Conservation (phyloP, 2,113 vertebrate genomes). For the Forbesichthys papilliferus region DNA sequence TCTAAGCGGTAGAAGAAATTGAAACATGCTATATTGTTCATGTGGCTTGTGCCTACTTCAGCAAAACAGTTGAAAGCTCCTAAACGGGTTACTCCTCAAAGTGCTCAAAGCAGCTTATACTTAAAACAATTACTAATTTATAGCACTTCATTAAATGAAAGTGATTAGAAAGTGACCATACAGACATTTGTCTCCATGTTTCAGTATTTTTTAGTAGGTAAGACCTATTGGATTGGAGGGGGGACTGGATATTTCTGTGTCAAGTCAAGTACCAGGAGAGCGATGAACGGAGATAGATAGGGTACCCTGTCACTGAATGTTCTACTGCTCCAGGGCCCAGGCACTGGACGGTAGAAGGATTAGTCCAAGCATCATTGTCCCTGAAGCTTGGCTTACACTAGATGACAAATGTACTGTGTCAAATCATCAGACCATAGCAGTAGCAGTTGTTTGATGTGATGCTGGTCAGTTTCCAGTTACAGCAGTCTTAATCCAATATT, state of each 20-base stretch:
- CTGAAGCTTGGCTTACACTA: no score
- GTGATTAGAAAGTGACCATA: background rate
- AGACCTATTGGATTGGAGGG: slow-evolving; percentile 24
- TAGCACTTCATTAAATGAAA: background rate
- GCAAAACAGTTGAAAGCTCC: background rate
- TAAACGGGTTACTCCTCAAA: background rate
- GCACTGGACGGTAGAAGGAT: slow-evolving; percentile 12
- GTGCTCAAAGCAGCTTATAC: background rate
- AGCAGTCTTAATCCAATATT: no score
- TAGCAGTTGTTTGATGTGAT: no score
- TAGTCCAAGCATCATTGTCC: background rate
- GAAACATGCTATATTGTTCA: background rate
- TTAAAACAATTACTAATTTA: background rate
- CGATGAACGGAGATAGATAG: slow-evolving; percentile 27
- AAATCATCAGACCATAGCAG: no score
- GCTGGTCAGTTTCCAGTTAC: no score
- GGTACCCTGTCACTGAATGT: slow-evolving; percentile 18
- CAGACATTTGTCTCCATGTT: slow-evolving; percentile 8
- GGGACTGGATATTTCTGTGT: slow-evolving; percentile 25
- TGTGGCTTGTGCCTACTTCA: background rate
- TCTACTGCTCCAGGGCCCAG: background rate
- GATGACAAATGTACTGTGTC: background rate
- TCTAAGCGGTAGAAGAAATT: slow-evolving; percentile 4
- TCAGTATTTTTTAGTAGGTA: background rate
- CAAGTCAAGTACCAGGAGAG: slow-evolving; percentile 13